A percentile compares a stretch with the other conserved stretches of the same genome.
Evolutionary conservation across 1,140 invertebrate genomes (phyloP).

Genomic region (Pseudoatta argentina): DNA sequence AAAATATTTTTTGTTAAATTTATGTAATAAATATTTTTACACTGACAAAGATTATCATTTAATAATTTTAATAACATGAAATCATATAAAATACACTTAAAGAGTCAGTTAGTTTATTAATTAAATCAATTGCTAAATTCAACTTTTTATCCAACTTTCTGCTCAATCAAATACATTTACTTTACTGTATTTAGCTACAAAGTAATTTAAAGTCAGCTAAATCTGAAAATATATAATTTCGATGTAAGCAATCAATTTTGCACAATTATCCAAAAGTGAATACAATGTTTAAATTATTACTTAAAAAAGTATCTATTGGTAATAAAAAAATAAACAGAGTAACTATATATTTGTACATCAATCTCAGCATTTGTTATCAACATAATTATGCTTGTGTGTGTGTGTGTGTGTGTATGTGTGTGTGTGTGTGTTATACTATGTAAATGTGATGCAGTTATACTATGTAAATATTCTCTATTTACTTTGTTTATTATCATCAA

Average conservation of each 20-base stretch:
- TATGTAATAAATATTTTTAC: background rate
- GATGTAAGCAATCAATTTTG: background rate
- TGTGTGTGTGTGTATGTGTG: background rate
- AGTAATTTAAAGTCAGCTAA: background rate
- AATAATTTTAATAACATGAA: background rate
- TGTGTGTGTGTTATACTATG: slow-evolving; percentile 1
- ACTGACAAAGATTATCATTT: background rate
- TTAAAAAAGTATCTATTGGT: background rate
- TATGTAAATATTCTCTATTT: background rate
- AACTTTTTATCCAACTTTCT: background rate
- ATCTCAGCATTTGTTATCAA: background rate
- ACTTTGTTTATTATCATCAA: background rate
- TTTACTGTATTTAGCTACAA: slow-evolving; percentile 14
- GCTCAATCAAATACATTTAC: background rate
- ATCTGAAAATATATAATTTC: background rate
- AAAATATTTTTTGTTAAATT: background rate
- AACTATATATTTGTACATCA: background rate
- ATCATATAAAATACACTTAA: background rate
- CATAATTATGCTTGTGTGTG: background rate
- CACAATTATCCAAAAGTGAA: background rate
- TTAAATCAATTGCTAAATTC: background rate
- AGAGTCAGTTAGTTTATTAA: background rate
- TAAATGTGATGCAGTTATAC: background rate
- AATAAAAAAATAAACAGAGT: background rate
- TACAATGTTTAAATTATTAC: slow-evolving; percentile 19